Evolutionary conservation across 2,113 vertebrate genomes (phyloP).

Genomic region (Psittacula cyanocephala): DNA sequence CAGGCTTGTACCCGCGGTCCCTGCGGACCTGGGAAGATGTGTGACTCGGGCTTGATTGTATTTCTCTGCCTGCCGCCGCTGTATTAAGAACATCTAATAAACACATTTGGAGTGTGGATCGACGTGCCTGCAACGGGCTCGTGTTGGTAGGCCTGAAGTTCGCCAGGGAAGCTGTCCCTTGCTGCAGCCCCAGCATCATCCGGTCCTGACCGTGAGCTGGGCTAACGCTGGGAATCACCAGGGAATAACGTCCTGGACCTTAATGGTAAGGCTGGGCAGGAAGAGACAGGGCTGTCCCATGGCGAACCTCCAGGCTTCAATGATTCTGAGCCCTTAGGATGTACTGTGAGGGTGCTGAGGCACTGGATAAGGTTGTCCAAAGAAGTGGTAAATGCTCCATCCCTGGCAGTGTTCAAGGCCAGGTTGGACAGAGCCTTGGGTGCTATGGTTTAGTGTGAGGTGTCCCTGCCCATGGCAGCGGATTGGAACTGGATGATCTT

Average conservation of each 20-base stretch:
- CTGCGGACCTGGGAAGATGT: background rate
- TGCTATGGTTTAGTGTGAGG: background rate
- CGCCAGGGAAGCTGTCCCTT: fast-evolving
- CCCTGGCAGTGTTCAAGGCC: background rate
- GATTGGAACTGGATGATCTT: background rate
- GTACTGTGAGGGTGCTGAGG: background rate
- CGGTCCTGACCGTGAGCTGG: background rate
- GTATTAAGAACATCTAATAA: conserved; percentile 13
- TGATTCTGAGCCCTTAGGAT: too few relatives aligned
- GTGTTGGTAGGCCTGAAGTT: background rate
- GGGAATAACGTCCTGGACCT: background rate
- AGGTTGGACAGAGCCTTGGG: background rate
- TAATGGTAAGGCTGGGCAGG: background rate
- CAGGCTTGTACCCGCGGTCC: conserved; percentile 1
- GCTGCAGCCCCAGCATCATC: fast-evolving
- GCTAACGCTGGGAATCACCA: background rate
- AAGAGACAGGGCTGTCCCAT: fast-evolving
- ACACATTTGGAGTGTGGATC: background rate
- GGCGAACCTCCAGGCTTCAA: background rate
- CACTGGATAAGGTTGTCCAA: background rate
- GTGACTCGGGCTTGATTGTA: conserved; percentile 9
- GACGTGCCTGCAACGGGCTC: fast-evolving
- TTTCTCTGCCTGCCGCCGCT: background rate
- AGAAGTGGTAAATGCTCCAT: background rate
- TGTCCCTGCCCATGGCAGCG: background rate